Base-by-base conservation (phyloP, 2,113 vertebrate genomes). In the Equus przewalskii region DNA sequence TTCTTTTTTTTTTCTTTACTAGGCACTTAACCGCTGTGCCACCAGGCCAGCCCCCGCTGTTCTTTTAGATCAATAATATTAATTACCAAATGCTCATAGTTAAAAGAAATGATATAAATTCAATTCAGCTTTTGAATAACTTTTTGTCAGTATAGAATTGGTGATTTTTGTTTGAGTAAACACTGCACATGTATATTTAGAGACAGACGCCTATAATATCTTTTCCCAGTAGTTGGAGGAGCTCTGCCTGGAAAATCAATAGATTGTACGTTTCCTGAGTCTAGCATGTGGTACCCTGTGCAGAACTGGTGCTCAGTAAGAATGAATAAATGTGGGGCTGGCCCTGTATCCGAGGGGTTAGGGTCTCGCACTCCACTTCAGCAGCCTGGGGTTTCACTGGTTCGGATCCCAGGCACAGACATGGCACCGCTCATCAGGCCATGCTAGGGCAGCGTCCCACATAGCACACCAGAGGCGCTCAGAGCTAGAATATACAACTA, bases 101-200 rank as follows among this genome's bases (percentile, higher is more conserved):
- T 70, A 79, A 67, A 78, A 82, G 44, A 94, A 94, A 65, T 69
- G 1, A 46, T n/a, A 2, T 54, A 70, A 80, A 49, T 96, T 92
- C 19, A 16, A 0, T 94, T 96, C 24, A 87, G 41, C 44, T 97
- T 92, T 90, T 91, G 69, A 87, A 24, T 97, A 79, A n/a, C 19
- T 60, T 62, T 89, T 72, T 70, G 5, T 51, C 86, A 87, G 51
- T 84, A 44, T 21, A 46, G 28, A 65, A 73, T 65, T 49, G 82
- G 16, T 79, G 46, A 7, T 78, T 91, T 89, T 64, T 92, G 22
- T 89, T 92, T 95, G 82, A 82, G 62, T 92, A 44, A 89, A 85
- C 36, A 67, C 15, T 84, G 16, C 18, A 33, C 16, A 7, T 85
- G 13, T 33, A 46, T 44, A 36, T 83, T 54, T 90, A 69, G 85